Base-by-base conservation (phyloP, 1,140 invertebrate species). In the Archegozetes longisetosus region DNA sequence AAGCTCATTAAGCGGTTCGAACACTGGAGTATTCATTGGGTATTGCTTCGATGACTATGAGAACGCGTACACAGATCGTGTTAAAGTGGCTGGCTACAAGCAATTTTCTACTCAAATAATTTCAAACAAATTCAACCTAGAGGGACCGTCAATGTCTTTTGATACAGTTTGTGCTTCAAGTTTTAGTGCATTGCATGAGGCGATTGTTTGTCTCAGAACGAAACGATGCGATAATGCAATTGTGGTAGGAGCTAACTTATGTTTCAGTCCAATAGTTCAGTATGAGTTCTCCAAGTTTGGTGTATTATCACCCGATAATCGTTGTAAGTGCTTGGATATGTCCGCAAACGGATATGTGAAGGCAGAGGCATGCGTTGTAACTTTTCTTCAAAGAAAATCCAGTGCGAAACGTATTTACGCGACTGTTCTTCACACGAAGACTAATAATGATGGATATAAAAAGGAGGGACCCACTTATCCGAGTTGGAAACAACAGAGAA, bases 21-120 rank as follows among this genome's bases (percentile, higher is more conserved):
- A 79, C 65, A 95, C 88, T 49, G 91, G 89, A 51, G 89, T 94
- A 0, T 95, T 86, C 71, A 80, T 95, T 63, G 90, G 90, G 51
- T 84, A 84, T 1, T 91, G 86, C 59, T 62, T 61, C 27, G 55
- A 62, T 55, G 61, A 62, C 17, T 61, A 61, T 17, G 12, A 20
- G 17, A 26, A 25, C 28, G 61, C 55, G 6, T 47, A 49, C 28
- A n/a, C 46, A 26, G 50, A 60, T 9, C 25, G 32, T 22, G 53
- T 28, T 24, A 17, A 66, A 29, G 80, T 91, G 1, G 88, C 85
- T 69, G 91, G 92, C 54, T 97, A 97, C 48, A 47, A 14, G 3
- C 85, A 89, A 27, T 96, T 96, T 91, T 94, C 96, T 72, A 81
- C 90, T 46, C 97, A 97, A 71, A 81, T 93, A 68, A 80, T 98